Evolutionary conservation across 2,113 vertebrate species (phyloP).

Genomic region (Gulo gulo): DNA sequence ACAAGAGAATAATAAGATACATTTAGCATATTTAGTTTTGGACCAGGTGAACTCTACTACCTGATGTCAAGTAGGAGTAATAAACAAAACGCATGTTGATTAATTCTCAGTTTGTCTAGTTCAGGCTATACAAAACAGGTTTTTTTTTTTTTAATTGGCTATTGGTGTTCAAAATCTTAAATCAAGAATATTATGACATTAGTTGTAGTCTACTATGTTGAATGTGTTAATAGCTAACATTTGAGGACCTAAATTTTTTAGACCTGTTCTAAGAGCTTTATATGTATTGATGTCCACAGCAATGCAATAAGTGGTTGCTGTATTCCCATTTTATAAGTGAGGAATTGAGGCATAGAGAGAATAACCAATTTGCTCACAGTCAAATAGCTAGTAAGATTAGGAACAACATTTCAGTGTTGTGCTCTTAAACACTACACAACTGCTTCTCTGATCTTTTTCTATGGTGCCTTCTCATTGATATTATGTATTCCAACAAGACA

Average conservation of each 20-base stretch:
- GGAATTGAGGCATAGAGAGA: not conserved
- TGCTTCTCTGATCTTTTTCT: not conserved
- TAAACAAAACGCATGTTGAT: constrained; percentile 8
- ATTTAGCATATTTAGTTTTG: constrained; percentile 17
- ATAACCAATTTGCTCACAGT: not conserved
- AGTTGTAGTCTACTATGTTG: not conserved
- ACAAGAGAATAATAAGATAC: not conserved
- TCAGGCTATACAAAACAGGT: not conserved
- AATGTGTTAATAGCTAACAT: not conserved
- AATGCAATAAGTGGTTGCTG: not conserved
- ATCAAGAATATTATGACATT: not conserved
- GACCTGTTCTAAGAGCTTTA: not conserved
- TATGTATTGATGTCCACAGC: not conserved
- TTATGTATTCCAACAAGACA: not conserved
- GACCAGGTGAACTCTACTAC: not conserved
- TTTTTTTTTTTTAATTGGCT: not conserved
- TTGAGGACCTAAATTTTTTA: not conserved
- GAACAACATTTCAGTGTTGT: not conserved
- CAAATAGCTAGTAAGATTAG: not conserved
- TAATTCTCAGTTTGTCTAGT: not conserved
- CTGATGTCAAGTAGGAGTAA: not conserved
- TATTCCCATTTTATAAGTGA: not conserved
- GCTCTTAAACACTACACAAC: not conserved
- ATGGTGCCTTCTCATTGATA: not conserved
- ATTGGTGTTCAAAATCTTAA: not conserved